Evolutionary conservation across 2,113 vertebrate genomes (phyloP).

Genomic region (Periophthalmodon schlosseri): DNA sequence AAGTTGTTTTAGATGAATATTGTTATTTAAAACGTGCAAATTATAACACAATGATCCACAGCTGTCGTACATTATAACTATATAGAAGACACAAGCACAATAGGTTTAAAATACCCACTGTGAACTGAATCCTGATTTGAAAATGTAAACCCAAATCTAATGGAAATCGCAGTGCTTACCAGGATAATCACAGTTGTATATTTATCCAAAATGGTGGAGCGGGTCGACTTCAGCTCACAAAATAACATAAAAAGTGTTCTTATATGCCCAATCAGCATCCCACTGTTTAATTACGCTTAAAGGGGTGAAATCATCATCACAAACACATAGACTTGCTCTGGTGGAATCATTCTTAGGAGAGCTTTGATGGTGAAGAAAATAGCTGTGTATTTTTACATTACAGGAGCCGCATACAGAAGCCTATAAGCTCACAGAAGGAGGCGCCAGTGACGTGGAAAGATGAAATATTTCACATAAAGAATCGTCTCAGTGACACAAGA

Average conservation of each 20-base stretch:
- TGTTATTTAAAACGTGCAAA: too few relatives aligned
- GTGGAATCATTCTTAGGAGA: constrained; percentile 38
- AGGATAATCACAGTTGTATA: too few relatives aligned
- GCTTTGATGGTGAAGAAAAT: constrained; percentile 18
- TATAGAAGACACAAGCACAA: too few relatives aligned
- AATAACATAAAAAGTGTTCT: neutral
- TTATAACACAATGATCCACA: too few relatives aligned
- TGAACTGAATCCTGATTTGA: too few relatives aligned
- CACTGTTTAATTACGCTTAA: neutral
- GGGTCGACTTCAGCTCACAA: neutral
- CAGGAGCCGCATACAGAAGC: constrained; percentile 3
- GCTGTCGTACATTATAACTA: too few relatives aligned
- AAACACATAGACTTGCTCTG: neutral
- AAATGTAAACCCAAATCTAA: neutral
- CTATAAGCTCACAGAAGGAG: neutral
- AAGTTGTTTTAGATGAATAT: too few relatives aligned
- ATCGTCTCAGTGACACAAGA: constrained; percentile 30
- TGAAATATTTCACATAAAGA: constrained; percentile 11
- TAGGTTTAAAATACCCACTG: too few relatives aligned
- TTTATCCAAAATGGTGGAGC: neutral
- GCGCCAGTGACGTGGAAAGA: constrained; percentile 13
- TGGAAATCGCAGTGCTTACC: neutral
- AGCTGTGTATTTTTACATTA: neutral
- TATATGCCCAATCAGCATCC: neutral
- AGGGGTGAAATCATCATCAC: neutral